Percentiles rank a stretch among this genome's conserved stretches.
Evolutionary conservation across 2,113 vertebrate genomes (phyloP).

Genomic region (Desmodus rotundus): DNA sequence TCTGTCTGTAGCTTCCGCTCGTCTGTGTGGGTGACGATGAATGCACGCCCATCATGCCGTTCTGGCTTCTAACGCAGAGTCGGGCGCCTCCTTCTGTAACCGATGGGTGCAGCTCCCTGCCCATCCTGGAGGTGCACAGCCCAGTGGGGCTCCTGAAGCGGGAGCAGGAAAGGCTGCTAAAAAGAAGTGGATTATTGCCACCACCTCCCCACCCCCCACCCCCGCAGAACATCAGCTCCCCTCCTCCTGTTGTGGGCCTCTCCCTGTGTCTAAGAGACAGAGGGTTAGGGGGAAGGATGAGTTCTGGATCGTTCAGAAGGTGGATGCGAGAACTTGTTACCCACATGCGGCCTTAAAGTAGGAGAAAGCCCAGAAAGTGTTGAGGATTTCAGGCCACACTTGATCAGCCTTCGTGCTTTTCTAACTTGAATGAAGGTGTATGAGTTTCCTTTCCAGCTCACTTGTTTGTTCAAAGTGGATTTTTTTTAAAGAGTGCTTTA

Average conservation of each 20-base stretch:
- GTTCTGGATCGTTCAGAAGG: background rate
- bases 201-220: accelerated
- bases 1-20: constrained; percentile 79
- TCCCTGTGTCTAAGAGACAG: background rate
- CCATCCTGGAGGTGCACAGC: constrained; percentile 51
- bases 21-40: constrained; percentile 68
- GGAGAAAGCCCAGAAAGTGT: too few species aligned
- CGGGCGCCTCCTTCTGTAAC: constrained; percentile 50
- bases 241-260: accelerated
- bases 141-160: constrained; percentile 47
- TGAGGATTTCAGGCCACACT: background rate
- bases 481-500: background rate
- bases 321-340: background rate
- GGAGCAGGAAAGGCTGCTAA: constrained; percentile 86
- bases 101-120: background rate
- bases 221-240: background rate
- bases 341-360: accelerated
- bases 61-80: background rate
- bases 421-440: accelerated
- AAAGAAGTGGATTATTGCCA: constrained; percentile 62
- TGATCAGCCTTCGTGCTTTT: background rate
- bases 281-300: background rate
- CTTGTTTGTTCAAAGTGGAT: background rate
- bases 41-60: constrained; percentile 39
- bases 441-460: background rate